phyloP scores from a whole-genome alignment of 2,888 invertebrate species.

The Villa cingulata region DNA sequence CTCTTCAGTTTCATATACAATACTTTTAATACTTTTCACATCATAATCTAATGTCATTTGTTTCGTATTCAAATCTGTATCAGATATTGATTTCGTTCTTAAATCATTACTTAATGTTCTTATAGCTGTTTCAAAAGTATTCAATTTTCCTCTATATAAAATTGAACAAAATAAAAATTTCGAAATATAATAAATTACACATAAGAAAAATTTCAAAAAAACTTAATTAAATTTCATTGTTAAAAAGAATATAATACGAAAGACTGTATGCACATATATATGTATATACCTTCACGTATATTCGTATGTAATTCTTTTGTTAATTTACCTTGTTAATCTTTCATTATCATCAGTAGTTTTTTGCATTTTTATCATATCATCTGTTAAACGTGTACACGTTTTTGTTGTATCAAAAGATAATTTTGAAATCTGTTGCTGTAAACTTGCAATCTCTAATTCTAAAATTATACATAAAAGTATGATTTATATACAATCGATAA shows the following conservation, averaged over 20 bases:
- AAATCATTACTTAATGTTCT: slow-evolving; percentile 26
- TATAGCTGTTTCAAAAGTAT: slow-evolving; percentile 25
- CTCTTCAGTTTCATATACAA: slow-evolving; percentile 39
- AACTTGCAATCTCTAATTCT: slow-evolving; percentile 8
- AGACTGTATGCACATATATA: too few species aligned
- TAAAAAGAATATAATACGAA: too few species aligned
- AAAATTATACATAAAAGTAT: not conserved
- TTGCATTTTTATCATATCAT: slow-evolving; percentile 7
- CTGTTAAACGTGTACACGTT: not conserved
- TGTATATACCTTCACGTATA: not conserved
- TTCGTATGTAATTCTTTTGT: not conserved
- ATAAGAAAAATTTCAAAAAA: too few species aligned
- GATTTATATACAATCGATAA: too few species aligned
- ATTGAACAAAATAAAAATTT: not conserved
- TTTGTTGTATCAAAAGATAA: slow-evolving; percentile 5
- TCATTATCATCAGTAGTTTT: slow-evolving; percentile 1
- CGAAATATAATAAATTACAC: not conserved
- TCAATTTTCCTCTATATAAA: slow-evolving; percentile 24
- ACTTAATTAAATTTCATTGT: too few species aligned
- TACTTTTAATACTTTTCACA: slow-evolving; percentile 38
- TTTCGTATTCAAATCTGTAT: slow-evolving; percentile 34
- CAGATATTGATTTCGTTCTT: slow-evolving; percentile 22
- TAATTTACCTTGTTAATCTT: not conserved
- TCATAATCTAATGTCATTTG: slow-evolving; percentile 38
- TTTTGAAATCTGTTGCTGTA: slow-evolving; percentile 5